Percentiles rank a stretch among this genome's conserved stretches.
These are phyloP conservation scores for Melanotaenia pygmaea DNA, from an alignment of 2,797 vertebrate species.

Conservation along the genomic window DNA sequence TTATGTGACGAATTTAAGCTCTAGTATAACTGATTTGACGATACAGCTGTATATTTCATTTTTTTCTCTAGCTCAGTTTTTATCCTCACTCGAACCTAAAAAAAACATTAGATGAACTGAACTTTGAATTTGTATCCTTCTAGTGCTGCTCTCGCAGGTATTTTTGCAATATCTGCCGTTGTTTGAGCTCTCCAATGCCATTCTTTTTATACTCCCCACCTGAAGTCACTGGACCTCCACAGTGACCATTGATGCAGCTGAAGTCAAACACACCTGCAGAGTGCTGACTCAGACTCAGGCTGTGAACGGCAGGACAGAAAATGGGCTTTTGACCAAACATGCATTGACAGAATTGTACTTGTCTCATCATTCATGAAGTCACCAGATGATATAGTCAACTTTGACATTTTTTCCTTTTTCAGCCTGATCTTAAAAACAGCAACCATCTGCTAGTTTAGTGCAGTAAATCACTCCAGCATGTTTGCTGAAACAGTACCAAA, in stretches of 20 bases:
- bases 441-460: neutral
- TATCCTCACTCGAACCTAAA: no score
- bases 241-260: neutral
- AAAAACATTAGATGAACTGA: no score
- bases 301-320: neutral
- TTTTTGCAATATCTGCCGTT: neutral
- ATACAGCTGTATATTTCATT: no score
- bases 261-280: neutral
- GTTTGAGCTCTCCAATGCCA: neutral
- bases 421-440: neutral
- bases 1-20: no score
- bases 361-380: neutral
- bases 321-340: neutral
- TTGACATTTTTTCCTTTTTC: fast-evolving
- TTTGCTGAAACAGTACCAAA: neutral
- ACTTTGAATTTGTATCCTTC: no score
- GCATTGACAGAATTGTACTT: neutral
- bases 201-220: neutral
- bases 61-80: no score
- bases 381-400: neutral
- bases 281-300: neutral
- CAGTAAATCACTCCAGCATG: neutral
- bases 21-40: no score
- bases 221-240: neutral
- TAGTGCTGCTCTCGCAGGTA: neutral